These are phyloP conservation scores for Manduca sexta DNA, from an alignment of 1,140 invertebrate genomes.

Conservation along the genomic window DNA sequence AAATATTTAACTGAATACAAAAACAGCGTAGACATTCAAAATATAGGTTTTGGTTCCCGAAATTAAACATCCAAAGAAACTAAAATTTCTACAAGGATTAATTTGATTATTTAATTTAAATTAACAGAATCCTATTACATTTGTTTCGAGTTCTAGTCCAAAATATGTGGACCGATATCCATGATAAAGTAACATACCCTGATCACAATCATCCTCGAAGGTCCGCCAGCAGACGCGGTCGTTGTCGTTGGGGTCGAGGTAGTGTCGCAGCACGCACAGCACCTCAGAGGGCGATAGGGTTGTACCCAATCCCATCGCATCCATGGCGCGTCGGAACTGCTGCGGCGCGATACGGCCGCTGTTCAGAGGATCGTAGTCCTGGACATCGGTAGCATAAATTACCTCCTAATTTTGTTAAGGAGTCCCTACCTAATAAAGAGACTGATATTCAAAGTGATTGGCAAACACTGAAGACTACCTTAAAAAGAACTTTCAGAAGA, in stretches of 20 bases:
- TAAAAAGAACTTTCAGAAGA: too few relatives aligned
- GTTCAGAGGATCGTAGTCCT: slow-evolving; percentile 78
- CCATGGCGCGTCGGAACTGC: slow-evolving; percentile 78
- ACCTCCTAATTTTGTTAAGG: neutral
- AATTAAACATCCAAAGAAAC: too few relatives aligned
- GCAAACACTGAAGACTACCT: too few relatives aligned
- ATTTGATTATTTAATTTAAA: too few relatives aligned
- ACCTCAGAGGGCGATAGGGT: slow-evolving; percentile 75
- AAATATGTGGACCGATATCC: too few relatives aligned
- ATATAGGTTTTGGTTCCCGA: too few relatives aligned
- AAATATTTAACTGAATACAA: too few relatives aligned
- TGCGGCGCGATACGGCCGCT: slow-evolving; percentile 76
- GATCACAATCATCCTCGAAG: slow-evolving; percentile 82
- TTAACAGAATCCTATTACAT: too few relatives aligned
- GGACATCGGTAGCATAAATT: slow-evolving; percentile 1
- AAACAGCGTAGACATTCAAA: too few relatives aligned
- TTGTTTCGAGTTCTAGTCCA: too few relatives aligned
- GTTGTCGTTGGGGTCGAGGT: slow-evolving; percentile 77
- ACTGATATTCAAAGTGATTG: too few relatives aligned
- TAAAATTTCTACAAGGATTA: too few relatives aligned
- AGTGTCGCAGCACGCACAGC: slow-evolving; percentile 74
- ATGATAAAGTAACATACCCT: slow-evolving; percentile 58
- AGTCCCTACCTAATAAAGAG: neutral
- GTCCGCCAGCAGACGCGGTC: slow-evolving; percentile 78
- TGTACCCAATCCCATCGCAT: slow-evolving; percentile 75